A percentile compares a stretch with the other conserved stretches of the same genome.
These are phyloP conservation scores for Ferrisia virgata DNA, from an alignment of 2,888 invertebrate genomes.

Conservation along the genomic window DNA sequence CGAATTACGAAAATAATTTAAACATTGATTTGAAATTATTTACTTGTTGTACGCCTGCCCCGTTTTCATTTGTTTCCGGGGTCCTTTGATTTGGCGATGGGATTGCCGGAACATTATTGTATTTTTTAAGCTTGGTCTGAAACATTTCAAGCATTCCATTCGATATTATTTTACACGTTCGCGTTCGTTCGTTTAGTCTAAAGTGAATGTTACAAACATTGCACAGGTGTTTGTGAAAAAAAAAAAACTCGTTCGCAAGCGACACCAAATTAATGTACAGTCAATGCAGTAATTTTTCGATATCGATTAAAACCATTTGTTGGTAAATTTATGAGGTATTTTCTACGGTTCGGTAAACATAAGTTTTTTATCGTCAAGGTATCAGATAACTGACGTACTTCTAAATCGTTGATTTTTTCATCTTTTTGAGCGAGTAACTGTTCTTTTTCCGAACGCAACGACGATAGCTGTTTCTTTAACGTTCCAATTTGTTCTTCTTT, in stretches of 20 bases:
- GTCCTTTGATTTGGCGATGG: neutral
- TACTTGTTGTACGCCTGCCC: neutral
- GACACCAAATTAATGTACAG: neutral
- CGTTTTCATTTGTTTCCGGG: neutral
- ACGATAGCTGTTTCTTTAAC: neutral
- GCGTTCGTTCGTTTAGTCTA: neutral
- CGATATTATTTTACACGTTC: neutral
- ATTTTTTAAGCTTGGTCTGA: neutral
- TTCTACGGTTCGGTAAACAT: neutral
- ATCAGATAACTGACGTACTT: neutral
- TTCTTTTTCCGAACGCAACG: neutral
- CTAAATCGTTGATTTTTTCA: neutral
- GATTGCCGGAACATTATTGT: neutral
- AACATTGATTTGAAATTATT: neutral
- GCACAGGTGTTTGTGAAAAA: neutral
- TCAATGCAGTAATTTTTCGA: neutral
- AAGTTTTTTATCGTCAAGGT: neutral
- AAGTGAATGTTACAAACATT: neutral
- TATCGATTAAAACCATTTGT: neutral
- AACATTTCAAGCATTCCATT: neutral
- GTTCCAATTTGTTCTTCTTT: slow-evolving; percentile 35
- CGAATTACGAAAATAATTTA: neutral
- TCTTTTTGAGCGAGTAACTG: neutral
- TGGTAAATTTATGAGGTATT: neutral
- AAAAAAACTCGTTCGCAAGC: neutral